These are phyloP conservation scores for Nothoprocta perdicaria DNA, from an alignment of 2,113 vertebrate species.

Conservation along the genomic window DNA sequence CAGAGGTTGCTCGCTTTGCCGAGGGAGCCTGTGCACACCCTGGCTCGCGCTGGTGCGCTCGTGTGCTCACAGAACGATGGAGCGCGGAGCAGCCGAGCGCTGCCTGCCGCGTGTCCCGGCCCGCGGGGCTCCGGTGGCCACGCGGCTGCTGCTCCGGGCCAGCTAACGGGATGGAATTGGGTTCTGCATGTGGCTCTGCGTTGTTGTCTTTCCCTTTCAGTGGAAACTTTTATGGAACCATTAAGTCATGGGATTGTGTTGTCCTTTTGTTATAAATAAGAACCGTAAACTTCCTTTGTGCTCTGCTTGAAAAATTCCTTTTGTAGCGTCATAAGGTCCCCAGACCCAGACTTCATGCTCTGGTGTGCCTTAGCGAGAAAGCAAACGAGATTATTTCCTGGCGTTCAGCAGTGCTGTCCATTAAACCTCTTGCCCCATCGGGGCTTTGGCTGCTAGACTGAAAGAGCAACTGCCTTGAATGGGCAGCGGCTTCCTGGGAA, in stretches of 20 bases:
- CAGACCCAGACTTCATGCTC: neutral
- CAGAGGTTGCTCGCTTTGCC: neutral
- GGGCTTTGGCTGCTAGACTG: neutral
- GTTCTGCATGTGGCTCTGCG: neutral
- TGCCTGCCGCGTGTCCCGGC: too few species aligned
- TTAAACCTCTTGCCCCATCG: neutral
- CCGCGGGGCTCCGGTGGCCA: too few species aligned
- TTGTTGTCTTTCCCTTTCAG: neutral
- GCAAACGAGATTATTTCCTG: neutral
- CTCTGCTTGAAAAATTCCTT: neutral
- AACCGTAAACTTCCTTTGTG: neutral
- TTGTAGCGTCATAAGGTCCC: neutral
- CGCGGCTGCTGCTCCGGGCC: too few species aligned
- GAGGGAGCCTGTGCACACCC: neutral
- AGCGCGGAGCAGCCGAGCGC: too few species aligned
- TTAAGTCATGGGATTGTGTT: neutral
- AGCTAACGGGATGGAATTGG: neutral
- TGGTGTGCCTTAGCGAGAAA: neutral
- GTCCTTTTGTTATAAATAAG: neutral
- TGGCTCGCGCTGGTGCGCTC: rapidly evolving
- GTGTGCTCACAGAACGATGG: neutral
- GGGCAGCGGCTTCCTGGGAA: neutral
- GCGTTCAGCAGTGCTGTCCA: neutral
- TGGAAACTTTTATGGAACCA: neutral
- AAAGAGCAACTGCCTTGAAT: neutral